A percentile compares a stretch with the other conserved stretches of the same genome.
Conservation (phyloP, 2,888 invertebrate species). For the Dorcus hopei region DNA sequence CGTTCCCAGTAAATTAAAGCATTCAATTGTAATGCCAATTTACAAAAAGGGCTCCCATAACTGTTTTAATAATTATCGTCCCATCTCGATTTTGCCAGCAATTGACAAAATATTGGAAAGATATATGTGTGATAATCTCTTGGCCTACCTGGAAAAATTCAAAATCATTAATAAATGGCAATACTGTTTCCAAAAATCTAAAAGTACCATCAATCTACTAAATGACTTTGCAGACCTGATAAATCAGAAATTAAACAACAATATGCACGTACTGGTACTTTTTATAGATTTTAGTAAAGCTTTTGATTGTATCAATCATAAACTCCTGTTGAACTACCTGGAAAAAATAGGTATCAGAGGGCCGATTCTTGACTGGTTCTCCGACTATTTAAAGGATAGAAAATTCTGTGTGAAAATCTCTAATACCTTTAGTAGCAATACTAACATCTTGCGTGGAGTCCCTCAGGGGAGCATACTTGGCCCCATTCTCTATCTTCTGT, state of each 20-base stretch:
- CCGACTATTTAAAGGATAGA: neutral
- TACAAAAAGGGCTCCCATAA: no score
- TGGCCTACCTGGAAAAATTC: no score
- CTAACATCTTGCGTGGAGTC: neutral
- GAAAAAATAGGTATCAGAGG: neutral
- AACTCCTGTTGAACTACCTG: no score
- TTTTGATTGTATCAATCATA: no score
- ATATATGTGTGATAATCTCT: no score
- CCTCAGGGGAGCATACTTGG: neutral
- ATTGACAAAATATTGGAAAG: no score
- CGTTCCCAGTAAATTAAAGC: no score
- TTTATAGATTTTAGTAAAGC: neutral
- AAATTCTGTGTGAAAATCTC: neutral
- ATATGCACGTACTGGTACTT: neutral
- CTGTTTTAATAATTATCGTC: no score
- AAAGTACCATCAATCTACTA: neutral
- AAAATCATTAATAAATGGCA: neutral
- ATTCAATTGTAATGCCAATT: no score
- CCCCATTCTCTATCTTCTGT: neutral
- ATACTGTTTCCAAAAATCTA: neutral
- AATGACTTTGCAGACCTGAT: neutral
- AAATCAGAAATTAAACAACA: neutral
- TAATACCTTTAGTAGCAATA: neutral
- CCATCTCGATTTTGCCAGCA: no score
- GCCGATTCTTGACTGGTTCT: neutral